A percentile compares a stretch with the other conserved stretches of the same genome.
phyloP scores from a whole-genome alignment of 2,888 invertebrate genomes.

The Pollenia amentaria region DNA sequence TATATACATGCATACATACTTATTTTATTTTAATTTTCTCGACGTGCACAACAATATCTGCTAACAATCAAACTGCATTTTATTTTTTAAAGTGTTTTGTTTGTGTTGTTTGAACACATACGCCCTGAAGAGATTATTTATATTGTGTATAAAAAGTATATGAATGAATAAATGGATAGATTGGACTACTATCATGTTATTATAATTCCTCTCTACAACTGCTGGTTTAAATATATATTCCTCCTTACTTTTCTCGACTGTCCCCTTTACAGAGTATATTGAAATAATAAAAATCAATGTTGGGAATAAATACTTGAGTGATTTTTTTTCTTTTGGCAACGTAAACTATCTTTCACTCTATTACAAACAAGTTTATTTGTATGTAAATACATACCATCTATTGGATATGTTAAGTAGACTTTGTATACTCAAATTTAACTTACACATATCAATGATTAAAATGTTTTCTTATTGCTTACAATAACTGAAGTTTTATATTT shows the following conservation, averaged over 20 bases:
- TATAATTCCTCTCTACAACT: background rate
- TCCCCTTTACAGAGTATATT: background rate
- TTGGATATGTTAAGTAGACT: too few relatives aligned
- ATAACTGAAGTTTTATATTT: too few relatives aligned
- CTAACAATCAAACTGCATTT: slow-evolving; percentile 52
- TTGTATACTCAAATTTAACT: too few relatives aligned
- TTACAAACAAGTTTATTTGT: too few relatives aligned
- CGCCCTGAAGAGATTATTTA: slow-evolving; percentile 39
- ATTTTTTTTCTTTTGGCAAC: too few relatives aligned
- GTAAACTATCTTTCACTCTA: too few relatives aligned
- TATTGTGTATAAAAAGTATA: background rate
- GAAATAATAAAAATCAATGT: slow-evolving; percentile 21
- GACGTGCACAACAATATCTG: slow-evolving; percentile 36
- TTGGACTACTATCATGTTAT: slow-evolving; percentile 11
- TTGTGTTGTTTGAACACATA: slow-evolving; percentile 29
- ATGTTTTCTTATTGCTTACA: too few relatives aligned
- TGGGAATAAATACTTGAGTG: too few relatives aligned
- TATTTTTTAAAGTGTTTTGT: slow-evolving; percentile 28
- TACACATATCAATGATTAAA: too few relatives aligned
- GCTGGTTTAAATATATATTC: background rate
- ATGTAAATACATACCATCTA: too few relatives aligned
- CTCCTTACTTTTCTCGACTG: background rate
- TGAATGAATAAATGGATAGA: background rate
- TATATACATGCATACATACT: too few relatives aligned
- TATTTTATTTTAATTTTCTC: slow-evolving; percentile 34